These are phyloP conservation scores for Trinectes maculatus DNA, from an alignment of 2,113 vertebrate species.

Conservation along the genomic window DNA sequence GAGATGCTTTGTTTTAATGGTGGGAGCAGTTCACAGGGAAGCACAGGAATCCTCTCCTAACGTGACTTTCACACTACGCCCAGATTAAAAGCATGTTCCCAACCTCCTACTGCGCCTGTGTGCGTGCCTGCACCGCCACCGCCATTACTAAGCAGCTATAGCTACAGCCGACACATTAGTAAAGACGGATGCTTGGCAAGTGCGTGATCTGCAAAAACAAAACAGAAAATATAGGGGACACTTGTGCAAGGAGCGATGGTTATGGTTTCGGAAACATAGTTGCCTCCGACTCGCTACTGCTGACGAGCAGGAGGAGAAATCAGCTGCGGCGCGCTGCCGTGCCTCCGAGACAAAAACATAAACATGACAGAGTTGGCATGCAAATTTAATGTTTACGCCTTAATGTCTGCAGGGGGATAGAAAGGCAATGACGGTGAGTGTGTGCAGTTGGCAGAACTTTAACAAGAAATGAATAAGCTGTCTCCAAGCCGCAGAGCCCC, in stretches of 20 bases:
- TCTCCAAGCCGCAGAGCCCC: conserved; percentile 67
- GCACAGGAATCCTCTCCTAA: conserved; percentile 67
- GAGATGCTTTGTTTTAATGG: conserved; percentile 35
- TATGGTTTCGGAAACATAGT: conserved; percentile 9
- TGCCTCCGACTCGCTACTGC: conserved; percentile 12
- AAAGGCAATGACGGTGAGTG: conserved; percentile 48
- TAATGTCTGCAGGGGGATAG: conserved; percentile 69
- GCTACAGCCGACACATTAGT: conserved; percentile 25
- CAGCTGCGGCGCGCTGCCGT: conserved; percentile 30
- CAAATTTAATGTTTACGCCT: conserved; percentile 73
- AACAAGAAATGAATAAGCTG: conserved; percentile 68
- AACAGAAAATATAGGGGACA: conserved; percentile 27
- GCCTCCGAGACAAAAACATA: conserved; percentile 70
- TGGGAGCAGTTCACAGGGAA: conserved; percentile 53
- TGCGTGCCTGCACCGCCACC: conserved; percentile 2
- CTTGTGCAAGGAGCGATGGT: not conserved
- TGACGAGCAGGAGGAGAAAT: conserved; percentile 24
- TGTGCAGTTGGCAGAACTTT: conserved; percentile 51
- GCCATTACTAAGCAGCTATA: conserved; percentile 11
- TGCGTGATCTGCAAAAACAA: conserved; percentile 28
- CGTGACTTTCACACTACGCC: conserved; percentile 63
- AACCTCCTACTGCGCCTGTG: conserved; percentile 56
- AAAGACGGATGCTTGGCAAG: conserved; percentile 30
- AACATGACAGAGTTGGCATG: conserved; percentile 69
- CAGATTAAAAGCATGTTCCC: conserved; percentile 70